Base-by-base conservation (phyloP, 2,113 vertebrate genomes). In the Stegostoma tigrinum region DNA sequence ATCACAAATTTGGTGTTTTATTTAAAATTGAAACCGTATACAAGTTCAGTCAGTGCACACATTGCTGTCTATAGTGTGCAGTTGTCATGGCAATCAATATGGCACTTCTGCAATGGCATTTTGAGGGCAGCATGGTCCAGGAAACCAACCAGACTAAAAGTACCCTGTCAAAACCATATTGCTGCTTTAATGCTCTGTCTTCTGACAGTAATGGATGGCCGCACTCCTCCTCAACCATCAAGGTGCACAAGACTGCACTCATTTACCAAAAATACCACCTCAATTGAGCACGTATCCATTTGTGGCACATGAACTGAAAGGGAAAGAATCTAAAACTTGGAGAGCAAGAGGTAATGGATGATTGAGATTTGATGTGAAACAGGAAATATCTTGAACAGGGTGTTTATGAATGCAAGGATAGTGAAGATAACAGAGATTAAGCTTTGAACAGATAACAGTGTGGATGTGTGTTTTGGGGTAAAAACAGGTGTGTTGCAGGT, bases 11-110 rank as follows among this genome's bases (percentile, higher is more conserved):
- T 83, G n/a, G n/a, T 5, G 14, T 38, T 42, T 83, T 38, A 19
- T 42, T 34, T 38, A 83, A 83, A 83, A 75, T 45, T 83, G 80
- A 83, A 83, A 83, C 80, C 42, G 17, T 83, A 83, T 83, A 19
- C 45, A 83, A 83, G 80, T 42, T 83, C 80, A 83, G 21, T 83
- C 80, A 83, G 80, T 45, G 80, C 80, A 45, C 80, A 83, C 38
- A 83, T 42, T 38, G n/a, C 17, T 5, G 42, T 5, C 38, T 83
- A 83, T 42, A 83, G 80, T 42, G 17, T n/a, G 45, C 14, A 42
- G 80, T 45, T 83, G 80, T 93, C 89, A 66, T n/a, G 52, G 34
- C 34, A 93, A 93, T 66, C 17, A 93, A 93, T 38, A 93, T 66
- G 34, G 34, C n/a, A 93, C 89, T 38, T 93, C 34, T 91, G 30